Evolutionary conservation across 2,797 vertebrate species (phyloP), one percentile per base, ranked within the genome.

Genomic region (Gymnoscopelus braueri): DNA sequence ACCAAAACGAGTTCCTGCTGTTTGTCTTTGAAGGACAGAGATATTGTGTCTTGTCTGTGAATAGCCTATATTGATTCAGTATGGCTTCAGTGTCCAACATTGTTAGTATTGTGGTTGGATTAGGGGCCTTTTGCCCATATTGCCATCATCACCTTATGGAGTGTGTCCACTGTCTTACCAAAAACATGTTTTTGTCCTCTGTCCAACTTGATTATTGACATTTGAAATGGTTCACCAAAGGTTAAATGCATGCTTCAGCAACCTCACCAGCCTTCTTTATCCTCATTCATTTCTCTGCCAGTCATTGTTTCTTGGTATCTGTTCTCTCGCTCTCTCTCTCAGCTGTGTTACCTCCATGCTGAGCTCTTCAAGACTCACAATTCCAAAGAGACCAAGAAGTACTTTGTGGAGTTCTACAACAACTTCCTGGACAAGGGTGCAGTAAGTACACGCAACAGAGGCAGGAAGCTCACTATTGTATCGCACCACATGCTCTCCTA

Each of bases 311-410:
- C 8, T 49, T 29, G 19, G 26, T 29, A 29, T 29, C 26, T 29
- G 26, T 29, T 29, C 26, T 44, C 39, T 44, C 39, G 9, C 39
- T 29, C 29, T 13, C 29, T n/a, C 11, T 29, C n/a, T 35, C 82
- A 98, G 96, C 93, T 98, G 60, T 96, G 95, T 83, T 97, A 94
- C 88, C 94, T 98, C 63, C 96, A 98, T 3, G 95, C 93, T 3
- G 96, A 97, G 50, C 90, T 96, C 80, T 83, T 96, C 62, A 90
- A 55, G 78, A 92, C 74, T n/a, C 89, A 96, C 79, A 94, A 75
- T 70, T 39, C 94, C 88, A 97, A 97, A 90, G 96, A 98, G 79
- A 93, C 92, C 75, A 96, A 94, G 92, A 97, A 97, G 81, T 92
- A 94, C 52, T 96, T 97, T 91, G 79, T 90, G 56, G 96, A 98